Conservation (phyloP, 1,140 invertebrate species). For the Drosophila sturtevanti region DNA sequence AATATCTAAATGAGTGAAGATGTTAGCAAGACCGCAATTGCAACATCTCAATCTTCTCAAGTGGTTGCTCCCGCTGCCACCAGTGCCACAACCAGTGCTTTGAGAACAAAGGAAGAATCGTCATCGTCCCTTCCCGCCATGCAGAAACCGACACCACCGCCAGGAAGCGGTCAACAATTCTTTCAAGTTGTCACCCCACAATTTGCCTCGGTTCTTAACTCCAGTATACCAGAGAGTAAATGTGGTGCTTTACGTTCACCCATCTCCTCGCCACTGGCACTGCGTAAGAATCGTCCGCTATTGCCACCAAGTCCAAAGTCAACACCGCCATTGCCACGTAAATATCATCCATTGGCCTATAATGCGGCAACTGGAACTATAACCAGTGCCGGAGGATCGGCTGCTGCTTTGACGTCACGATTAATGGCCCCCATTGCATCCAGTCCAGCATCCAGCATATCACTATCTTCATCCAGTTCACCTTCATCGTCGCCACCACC, state of each 20-base stretch:
- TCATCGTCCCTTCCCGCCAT: slow-evolving; percentile 42
- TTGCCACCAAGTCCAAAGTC: slow-evolving; percentile 73
- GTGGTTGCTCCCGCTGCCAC: slow-evolving; percentile 3
- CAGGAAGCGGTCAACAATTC: slow-evolving; percentile 61
- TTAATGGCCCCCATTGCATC: slow-evolving; percentile 63
- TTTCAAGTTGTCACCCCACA: slow-evolving; percentile 73
- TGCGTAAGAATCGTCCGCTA: slow-evolving; percentile 66
- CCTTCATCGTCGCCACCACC: slow-evolving; percentile 75
- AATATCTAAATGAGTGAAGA: slow-evolving; percentile 70
- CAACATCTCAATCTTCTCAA: slow-evolving; percentile 26
- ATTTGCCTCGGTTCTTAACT: slow-evolving; percentile 71
- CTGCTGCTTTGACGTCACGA: slow-evolving; percentile 49
- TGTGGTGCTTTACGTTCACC: slow-evolving; percentile 65
- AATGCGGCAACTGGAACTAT: slow-evolving; percentile 69
- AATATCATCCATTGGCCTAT: slow-evolving; percentile 71
- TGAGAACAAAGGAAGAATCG: slow-evolving; percentile 38
- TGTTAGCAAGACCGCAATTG: slow-evolving; percentile 54
- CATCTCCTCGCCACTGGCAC: slow-evolving; percentile 65
- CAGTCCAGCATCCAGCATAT: slow-evolving; percentile 72
- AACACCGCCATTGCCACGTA: slow-evolving; percentile 71
- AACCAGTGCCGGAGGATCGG: slow-evolving; percentile 49
- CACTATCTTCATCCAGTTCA: slow-evolving; percentile 74
- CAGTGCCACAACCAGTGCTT: slow-evolving; percentile 13
- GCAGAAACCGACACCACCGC: slow-evolving; percentile 53
- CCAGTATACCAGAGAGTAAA: slow-evolving; percentile 66